Base-by-base conservation (phyloP, 2,888 invertebrate genomes). In the Gortyna flavago region DNA sequence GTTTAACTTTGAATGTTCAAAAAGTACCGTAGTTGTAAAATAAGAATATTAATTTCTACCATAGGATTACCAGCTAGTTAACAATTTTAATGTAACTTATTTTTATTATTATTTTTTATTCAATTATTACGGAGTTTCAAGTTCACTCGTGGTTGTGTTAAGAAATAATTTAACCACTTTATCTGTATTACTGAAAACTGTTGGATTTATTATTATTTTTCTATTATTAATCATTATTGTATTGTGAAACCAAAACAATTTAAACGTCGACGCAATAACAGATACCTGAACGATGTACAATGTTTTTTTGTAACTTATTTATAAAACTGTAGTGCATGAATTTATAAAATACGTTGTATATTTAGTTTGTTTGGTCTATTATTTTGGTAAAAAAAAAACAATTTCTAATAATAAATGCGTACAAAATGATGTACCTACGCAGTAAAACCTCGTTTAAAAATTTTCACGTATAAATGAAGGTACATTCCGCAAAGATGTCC, bases 121-220 rank as follows among this genome's bases (percentile, higher is more conserved):
- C 67, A 69, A 80, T 84, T 80, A 80, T 83, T 77, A 86, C 41
- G 72, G 48, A 77, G 67, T 85, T 89, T 90, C 89, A 92, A 91
- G 95, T 95, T 95, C 94, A 95, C 95, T 96, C 95, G 90, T 91
- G 96, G 95, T 96, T 96, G 96, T 96, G 95, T 93, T 95, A 85
- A 84, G 83, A 80, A 64, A 84, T 87, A 85, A 85, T 88, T 86
- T 79, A 75, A 80, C 84, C 87, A 87, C 81, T 81, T 75, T 81
- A 75, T 83, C 72, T 82, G 77, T 84, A 80, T 77, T 75, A 80
- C 69, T 86, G 72, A 69, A 85, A 83, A 80, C 81, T 85, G 87
- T 88, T 87, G 80, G 77, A 80, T 84, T 81, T 85, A 74, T 82
- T 78, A 80, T 85, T 76, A 74, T 75, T 83, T 79, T 83, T 81